Base-by-base conservation (phyloP, 2,888 invertebrate genomes). In the Trichogramma dendrolimi region DNA sequence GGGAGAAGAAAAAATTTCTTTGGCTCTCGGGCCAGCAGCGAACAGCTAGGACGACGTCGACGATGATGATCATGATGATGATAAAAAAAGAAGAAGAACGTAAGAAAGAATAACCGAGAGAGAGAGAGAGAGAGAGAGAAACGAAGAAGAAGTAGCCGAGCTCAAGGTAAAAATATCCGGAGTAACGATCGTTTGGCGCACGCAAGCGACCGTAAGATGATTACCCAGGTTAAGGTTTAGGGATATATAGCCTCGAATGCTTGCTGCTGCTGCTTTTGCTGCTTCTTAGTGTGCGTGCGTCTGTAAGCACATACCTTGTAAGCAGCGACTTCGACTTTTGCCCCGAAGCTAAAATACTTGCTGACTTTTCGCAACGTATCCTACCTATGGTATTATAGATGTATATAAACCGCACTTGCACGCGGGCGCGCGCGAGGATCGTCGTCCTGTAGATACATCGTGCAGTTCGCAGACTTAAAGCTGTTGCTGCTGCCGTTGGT, bases 151-250 rank as follows among this genome's bases (percentile, higher is more conserved):
- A 14, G 14, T 14, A 14, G 27, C 40, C 53, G 52, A 11, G 43
- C 14, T 14, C 14, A 14, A 60, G 63, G 50, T 10, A 40, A 27
- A 51, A 63, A 50, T 39, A 44, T 38, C 51, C 46, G 56, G 57
- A 62, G 67, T 65, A 67, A 66, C 65, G 72, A 70, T 73, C 70
- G 71, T 73, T 74, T 69, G 70, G 70, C 67, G 72, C 77, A 77
- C 77, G 77, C 77, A 72, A 66, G 65, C 63, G 55, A 75, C 72
- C 71, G 70, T 72, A 71, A 74, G 77, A 77, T 76, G 75, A 78
- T 77, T 77, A 69, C 67, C 14, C 70, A 70, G 62, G 67, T 70
- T 66, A 64, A 70, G 69, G 71, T 69, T 63, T 60, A 69, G 70
- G 68, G 67, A 8, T 67, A 65, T 60, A 64, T 65, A 64, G 67